Evolutionary conservation across 2,113 vertebrate species (phyloP).

Genomic region (Entomyzon cyanotis): DNA sequence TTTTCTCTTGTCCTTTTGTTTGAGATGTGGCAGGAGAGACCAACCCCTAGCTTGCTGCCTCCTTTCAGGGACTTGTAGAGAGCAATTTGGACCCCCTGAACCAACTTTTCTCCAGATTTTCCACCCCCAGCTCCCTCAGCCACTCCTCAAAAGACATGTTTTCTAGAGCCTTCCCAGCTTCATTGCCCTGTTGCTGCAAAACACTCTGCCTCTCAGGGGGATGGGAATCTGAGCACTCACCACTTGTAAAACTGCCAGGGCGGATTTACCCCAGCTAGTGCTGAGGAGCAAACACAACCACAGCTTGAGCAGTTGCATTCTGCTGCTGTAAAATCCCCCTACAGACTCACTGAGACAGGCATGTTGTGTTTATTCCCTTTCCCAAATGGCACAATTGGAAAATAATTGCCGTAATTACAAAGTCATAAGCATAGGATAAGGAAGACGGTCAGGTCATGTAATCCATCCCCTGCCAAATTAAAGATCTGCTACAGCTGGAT

Average conservation of each 20-base stretch:
- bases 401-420: slow-evolving; percentile 54
- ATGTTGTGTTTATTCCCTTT: slow-evolving; percentile 11
- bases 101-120: neutral
- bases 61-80: neutral
- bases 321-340: neutral
- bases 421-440: slow-evolving; percentile 24
- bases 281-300: neutral
- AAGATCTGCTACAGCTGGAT: neutral
- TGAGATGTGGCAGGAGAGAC: neutral
- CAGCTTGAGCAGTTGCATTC: neutral
- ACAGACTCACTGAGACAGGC: neutral
- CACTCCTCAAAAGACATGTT: neutral
- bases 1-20: neutral
- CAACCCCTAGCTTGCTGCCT: fast-evolving
- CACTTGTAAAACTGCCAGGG: neutral
- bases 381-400: slow-evolving; percentile 1
- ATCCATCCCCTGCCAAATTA: slow-evolving; percentile 44
- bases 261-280: neutral
- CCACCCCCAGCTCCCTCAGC: neutral
- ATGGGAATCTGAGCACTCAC: neutral
- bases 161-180: neutral
- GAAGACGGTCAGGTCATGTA: slow-evolving; percentile 11
- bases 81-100: neutral
- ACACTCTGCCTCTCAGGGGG: neutral
- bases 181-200: neutral